Evolutionary conservation across 2,113 vertebrate genomes (phyloP), one percentile per base, ranked within the genome.

Genomic region (Ctenomys sociabilis): DNA sequence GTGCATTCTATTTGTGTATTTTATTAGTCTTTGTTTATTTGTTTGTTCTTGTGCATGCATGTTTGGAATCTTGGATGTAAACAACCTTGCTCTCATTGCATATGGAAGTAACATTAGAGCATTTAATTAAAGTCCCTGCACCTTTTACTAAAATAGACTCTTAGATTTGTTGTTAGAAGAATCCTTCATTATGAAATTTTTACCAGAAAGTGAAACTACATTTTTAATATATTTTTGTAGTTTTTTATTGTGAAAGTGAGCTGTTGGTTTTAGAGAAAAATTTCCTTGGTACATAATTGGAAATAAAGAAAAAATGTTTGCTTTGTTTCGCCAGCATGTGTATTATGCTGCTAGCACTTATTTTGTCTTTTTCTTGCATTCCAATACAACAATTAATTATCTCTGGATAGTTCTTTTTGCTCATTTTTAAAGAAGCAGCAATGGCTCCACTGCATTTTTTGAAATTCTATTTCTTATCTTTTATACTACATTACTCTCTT

Each of bases 391-490:
- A 94, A 87, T 96, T 61, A 96, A 37, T 80, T 94, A 49, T 95
- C 92, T 88, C 43, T 89, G 45, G 57, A 88, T 6, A 92, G 30
- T 95, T 96, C 75, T 87, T 80, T 73, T 88, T 84, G n/a, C 13
- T 90, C 43, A 43, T 45, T 0, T 80, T 64, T 93, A 78, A 95
- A 89, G 90, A 97, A 92, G 93, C 93, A 96, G 28, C 82, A 88
- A 45, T 8, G 4, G 35, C 77, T 92, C 61, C 70, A 9, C 32
- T 85, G 77, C 87, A 85, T 88, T 89, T 90, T 90, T 68, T 72
- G 3, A 96, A 96, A 94, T 89, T 72, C 66, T 75, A 13, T 95
- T 94, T 96, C 93, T 97, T 96, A 97, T 96, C 91, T 96, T 92
- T 93, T 80, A 70, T 93, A 93, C 94, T 87, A 96, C 49, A 97